phyloP scores from a whole-genome alignment of 1,140 invertebrate genomes.

The Diprion similis region DNA sequence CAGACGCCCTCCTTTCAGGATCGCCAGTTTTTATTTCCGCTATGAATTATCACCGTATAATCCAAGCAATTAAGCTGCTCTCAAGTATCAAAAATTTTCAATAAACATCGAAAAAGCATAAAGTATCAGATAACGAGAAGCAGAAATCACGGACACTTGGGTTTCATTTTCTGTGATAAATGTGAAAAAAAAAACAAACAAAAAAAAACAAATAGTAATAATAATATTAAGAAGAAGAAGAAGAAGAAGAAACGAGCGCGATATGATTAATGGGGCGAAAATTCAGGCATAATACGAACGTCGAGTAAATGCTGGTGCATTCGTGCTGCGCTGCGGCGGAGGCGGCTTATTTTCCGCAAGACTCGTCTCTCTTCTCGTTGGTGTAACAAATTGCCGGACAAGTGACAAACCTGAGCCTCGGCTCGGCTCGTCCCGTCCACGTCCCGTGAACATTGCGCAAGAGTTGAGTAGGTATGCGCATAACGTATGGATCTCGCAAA shows the following conservation, averaged over 20 bases:
- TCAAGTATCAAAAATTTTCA: too few relatives aligned
- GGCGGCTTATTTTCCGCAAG: constrained; percentile 2
- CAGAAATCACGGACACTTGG: too few relatives aligned
- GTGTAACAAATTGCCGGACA: constrained; percentile 7
- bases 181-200: too few relatives aligned
- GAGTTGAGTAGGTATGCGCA: neutral
- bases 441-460: neutral
- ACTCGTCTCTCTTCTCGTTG: neutral
- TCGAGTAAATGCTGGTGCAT: neutral
- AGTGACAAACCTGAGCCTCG: neutral
- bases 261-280: neutral
- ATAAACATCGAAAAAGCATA: too few relatives aligned
- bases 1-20: too few relatives aligned
- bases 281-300: neutral
- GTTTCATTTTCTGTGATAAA: too few relatives aligned
- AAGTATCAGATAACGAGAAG: too few relatives aligned
- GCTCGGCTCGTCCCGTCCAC: neutral
- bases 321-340: neutral
- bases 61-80: too few relatives aligned
- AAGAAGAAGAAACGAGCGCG: neutral
- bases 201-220: too few relatives aligned
- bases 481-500: neutral
- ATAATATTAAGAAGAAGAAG: too few relatives aligned
- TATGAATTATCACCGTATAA: too few relatives aligned
- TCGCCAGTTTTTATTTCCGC: too few relatives aligned